Evolutionary conservation across 2,888 invertebrate species (phyloP).

Genomic region (Leptopilina syphax): DNA sequence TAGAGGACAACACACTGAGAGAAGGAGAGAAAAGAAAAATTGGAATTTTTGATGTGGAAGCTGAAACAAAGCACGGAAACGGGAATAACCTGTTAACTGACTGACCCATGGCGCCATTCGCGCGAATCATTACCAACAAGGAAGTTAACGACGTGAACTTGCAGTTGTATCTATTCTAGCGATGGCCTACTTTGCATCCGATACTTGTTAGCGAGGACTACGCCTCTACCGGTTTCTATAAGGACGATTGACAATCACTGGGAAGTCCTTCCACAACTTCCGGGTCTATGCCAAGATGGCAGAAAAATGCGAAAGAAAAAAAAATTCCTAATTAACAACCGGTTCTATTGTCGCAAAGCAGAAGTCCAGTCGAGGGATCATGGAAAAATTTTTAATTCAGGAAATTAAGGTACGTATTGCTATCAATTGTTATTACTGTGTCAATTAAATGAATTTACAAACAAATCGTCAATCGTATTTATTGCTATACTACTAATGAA

Average conservation of each 20-base stretch:
- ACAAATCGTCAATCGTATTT: too few relatives aligned
- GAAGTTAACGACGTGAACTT: slow-evolving; percentile 19
- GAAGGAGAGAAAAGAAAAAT: background rate
- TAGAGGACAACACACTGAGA: too few relatives aligned
- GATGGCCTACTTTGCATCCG: slow-evolving; percentile 32
- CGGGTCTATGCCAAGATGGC: slow-evolving; percentile 5
- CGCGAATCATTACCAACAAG: slow-evolving; percentile 20
- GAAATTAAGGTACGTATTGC: too few relatives aligned
- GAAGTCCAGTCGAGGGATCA: too few relatives aligned
- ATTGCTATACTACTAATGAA: too few relatives aligned
- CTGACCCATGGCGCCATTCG: slow-evolving; percentile 24
- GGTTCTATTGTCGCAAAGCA: background rate
- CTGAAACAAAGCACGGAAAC: slow-evolving; percentile 6
- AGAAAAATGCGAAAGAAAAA: background rate
- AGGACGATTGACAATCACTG: slow-evolving; percentile 28
- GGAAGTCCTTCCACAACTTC: slow-evolving; percentile 32
- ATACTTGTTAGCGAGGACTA: slow-evolving; percentile 35
- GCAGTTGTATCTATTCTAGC: slow-evolving; percentile 14
- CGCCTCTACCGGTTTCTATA: slow-evolving; percentile 39
- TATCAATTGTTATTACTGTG: too few relatives aligned
- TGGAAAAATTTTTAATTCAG: too few relatives aligned
- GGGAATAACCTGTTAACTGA: slow-evolving; percentile 14
- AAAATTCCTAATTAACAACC: background rate
- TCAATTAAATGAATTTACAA: too few relatives aligned
- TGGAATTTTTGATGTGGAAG: background rate